Conservation (phyloP, 2,113 vertebrate genomes). For the Xenus cinereus region DNA sequence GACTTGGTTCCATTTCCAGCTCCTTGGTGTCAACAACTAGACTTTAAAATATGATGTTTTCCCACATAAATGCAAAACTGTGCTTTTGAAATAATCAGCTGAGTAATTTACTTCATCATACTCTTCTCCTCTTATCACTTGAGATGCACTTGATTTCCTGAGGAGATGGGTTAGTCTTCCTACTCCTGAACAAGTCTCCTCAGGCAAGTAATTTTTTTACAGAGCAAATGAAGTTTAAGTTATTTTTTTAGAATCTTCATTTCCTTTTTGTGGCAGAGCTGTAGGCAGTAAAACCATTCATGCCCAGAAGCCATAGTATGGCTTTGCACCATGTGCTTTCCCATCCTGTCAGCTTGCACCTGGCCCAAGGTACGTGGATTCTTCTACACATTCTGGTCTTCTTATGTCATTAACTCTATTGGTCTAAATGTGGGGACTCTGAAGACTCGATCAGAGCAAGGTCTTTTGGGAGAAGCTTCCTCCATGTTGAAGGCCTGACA, state of each 20-base stretch:
- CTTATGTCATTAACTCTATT: background rate
- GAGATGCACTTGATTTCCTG: background rate
- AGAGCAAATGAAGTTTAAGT: background rate
- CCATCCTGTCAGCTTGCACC: background rate
- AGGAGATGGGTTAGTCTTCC: background rate
- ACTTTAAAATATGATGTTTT: background rate
- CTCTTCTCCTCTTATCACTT: background rate
- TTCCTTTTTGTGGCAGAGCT: background rate
- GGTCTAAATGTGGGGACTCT: background rate
- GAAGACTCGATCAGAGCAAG: background rate
- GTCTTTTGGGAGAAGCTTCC: background rate
- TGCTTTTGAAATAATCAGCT: background rate
- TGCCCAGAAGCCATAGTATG: rapidly evolving
- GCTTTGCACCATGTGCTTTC: background rate
- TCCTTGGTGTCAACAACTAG: background rate
- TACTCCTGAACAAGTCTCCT: background rate
- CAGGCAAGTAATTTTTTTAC: background rate
- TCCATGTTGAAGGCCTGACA: background rate
- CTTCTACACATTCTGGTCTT: background rate
- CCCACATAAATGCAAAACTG: background rate
- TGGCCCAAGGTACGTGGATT: background rate
- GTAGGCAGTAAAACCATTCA: background rate
- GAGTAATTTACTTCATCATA: background rate
- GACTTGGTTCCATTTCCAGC: background rate
- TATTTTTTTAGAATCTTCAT: background rate